phyloP scores from a whole-genome alignment of 1,140 invertebrate species.

The Tetragnatha versicolor region DNA sequence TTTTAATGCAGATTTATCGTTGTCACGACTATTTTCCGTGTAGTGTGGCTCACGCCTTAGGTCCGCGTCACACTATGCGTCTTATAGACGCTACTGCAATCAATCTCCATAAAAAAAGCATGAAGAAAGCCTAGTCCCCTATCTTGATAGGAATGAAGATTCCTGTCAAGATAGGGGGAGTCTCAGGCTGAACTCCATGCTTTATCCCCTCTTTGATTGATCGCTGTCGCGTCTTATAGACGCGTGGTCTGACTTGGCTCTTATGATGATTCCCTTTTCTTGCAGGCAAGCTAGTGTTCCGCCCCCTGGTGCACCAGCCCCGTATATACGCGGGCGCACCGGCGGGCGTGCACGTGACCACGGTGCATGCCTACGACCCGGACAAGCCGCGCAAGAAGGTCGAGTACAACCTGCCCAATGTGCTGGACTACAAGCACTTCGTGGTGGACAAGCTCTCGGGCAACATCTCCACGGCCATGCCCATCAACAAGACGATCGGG shows the following conservation, averaged over 20 bases:
- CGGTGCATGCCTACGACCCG: constrained; percentile 51
- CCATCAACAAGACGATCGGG: constrained; percentile 24
- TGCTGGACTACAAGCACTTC: constrained; percentile 45
- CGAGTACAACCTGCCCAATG: constrained; percentile 43
- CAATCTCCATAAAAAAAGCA: too few relatives aligned
- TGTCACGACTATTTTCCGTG: too few relatives aligned
- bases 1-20: too few relatives aligned
- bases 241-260: background rate
- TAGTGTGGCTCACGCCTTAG: too few relatives aligned
- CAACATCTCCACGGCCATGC: constrained; percentile 35
- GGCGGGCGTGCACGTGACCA: constrained; percentile 51
- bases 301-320: constrained; percentile 48
- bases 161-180: too few relatives aligned
- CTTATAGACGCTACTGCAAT: too few relatives aligned
- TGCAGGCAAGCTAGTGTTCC: constrained; percentile 52
- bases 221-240: too few relatives aligned
- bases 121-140: too few relatives aligned
- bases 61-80: too few relatives aligned
- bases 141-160: too few relatives aligned
- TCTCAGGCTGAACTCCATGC: too few relatives aligned
- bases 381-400: constrained; percentile 42
- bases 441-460: constrained; percentile 45
- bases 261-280: background rate
- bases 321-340: constrained; percentile 55
- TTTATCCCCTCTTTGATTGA: too few relatives aligned